A percentile compares a stretch with the other conserved stretches of the same genome.
These are phyloP conservation scores for Aplochiton taeniatus DNA, from an alignment of 2,797 vertebrate species.

Conservation along the genomic window DNA sequence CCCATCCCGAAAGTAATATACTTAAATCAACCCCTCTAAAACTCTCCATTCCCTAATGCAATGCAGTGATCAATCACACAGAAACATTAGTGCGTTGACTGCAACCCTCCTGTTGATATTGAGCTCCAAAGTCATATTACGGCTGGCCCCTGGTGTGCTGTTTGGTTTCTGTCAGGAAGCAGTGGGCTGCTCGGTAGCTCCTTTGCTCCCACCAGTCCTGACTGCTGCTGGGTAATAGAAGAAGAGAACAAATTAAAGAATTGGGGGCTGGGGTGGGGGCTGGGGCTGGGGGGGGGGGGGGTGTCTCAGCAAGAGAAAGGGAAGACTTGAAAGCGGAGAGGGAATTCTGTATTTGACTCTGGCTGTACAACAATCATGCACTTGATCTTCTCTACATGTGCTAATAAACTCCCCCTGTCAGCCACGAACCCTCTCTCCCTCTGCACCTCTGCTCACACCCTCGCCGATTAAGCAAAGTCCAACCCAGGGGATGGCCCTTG, in stretches of 20 bases:
- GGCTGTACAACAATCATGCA: conserved; percentile 27
- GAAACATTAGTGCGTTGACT: conserved; percentile 63
- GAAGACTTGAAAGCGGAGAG: background rate
- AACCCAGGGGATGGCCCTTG: conserved; percentile 20
- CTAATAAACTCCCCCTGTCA: conserved; percentile 49
- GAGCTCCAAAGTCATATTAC: conserved; percentile 61
- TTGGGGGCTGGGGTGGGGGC: too few species aligned
- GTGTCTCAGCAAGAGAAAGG: conserved; percentile 25
- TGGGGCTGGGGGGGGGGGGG: background rate
- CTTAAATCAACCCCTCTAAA: conserved; percentile 53
- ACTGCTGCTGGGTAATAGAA: conserved; percentile 28
- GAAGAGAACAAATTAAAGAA: too few species aligned
- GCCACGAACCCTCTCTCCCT: conserved; percentile 8
- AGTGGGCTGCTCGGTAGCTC: conserved; percentile 35
- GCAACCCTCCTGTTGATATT: conserved; percentile 59
- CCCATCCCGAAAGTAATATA: conserved; percentile 56
- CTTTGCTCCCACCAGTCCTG: conserved; percentile 24
- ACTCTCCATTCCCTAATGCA: conserved; percentile 47
- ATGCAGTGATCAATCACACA: conserved; percentile 63
- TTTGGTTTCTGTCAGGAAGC: conserved; percentile 48
- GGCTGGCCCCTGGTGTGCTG: conserved; percentile 49
- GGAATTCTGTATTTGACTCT: conserved; percentile 18
- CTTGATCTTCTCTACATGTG: conserved; percentile 42
- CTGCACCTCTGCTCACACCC: conserved; percentile 19
- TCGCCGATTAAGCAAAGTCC: background rate